These are phyloP conservation scores for Harpagifer antarcticus DNA, from an alignment of 2,797 vertebrate genomes.

Conservation along the genomic window DNA sequence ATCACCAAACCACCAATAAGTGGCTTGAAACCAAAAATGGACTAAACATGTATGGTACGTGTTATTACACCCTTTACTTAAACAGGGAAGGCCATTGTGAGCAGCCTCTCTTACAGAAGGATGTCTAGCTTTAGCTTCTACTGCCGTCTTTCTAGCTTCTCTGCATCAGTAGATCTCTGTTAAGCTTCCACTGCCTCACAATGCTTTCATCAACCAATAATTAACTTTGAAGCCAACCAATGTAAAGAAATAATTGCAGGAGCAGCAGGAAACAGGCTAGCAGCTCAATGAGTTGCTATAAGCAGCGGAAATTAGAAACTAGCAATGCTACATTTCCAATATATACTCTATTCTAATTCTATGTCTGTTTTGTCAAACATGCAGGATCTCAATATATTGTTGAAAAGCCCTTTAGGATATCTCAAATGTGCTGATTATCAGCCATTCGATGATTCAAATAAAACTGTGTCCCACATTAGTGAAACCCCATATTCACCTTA, in stretches of 20 bases:
- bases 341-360: slow-evolving; percentile 7
- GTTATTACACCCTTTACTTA: no score
- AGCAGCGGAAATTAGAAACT: slow-evolving; percentile 18
- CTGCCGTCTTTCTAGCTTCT: neutral
- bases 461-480: neutral
- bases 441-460: neutral
- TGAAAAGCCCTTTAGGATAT: neutral
- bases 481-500: neutral
- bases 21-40: no score
- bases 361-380: slow-evolving; percentile 1
- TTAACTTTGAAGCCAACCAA: neutral
- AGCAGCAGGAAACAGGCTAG: slow-evolving; percentile 1
- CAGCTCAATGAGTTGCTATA: slow-evolving; percentile 32
- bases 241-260: neutral
- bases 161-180: slow-evolving; percentile 1
- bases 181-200: neutral
- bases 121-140: neutral
- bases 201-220: neutral
- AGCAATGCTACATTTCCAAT: slow-evolving; percentile 20
- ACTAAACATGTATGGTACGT: no score
- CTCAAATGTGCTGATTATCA: neutral
- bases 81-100: no score
- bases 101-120: no score
- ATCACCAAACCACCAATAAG: no score
- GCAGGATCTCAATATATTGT: neutral